Evolutionary conservation across 2,888 invertebrate species (phyloP).

Genomic region (Synergus umbraculus): DNA sequence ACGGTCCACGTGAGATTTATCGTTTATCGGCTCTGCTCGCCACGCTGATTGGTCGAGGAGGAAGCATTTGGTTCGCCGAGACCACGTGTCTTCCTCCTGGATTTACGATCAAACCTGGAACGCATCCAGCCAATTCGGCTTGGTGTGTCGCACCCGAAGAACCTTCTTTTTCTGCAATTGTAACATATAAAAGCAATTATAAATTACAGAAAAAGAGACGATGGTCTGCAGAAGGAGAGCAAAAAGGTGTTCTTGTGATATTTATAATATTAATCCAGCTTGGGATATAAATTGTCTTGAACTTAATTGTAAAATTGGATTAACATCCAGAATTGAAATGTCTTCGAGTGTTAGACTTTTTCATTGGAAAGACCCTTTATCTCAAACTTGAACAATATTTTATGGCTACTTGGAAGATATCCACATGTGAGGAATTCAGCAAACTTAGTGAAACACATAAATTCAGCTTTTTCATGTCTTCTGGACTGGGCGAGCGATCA

Average conservation of each 20-base stretch:
- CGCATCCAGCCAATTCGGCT: constrained; percentile 46
- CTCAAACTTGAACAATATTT: not conserved
- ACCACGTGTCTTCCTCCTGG: constrained; percentile 60
- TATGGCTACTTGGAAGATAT: constrained; percentile 6
- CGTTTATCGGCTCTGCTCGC: constrained; percentile 64
- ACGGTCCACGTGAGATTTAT: constrained; percentile 67
- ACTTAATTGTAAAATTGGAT: not conserved
- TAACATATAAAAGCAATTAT: not conserved
- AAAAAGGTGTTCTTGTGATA: not conserved
- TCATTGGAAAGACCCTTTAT: not conserved
- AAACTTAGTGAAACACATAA: constrained; percentile 29
- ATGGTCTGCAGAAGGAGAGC: not conserved
- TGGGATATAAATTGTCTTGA: not conserved
- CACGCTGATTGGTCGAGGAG: constrained; percentile 65
- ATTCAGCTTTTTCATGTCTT: constrained; percentile 29
- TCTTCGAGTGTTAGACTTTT: not conserved
- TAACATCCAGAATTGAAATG: not conserved
- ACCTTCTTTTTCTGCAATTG: not conserved
- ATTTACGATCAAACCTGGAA: constrained; percentile 61
- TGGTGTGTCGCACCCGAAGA: not conserved
- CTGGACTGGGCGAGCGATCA: not conserved
- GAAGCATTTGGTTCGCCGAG: constrained; percentile 54
- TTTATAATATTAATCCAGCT: not conserved
- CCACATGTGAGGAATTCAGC: constrained; percentile 8
- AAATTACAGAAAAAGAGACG: not conserved